Base-by-base conservation (phyloP, 2,888 invertebrate species). In the Phengaris alcon region DNA sequence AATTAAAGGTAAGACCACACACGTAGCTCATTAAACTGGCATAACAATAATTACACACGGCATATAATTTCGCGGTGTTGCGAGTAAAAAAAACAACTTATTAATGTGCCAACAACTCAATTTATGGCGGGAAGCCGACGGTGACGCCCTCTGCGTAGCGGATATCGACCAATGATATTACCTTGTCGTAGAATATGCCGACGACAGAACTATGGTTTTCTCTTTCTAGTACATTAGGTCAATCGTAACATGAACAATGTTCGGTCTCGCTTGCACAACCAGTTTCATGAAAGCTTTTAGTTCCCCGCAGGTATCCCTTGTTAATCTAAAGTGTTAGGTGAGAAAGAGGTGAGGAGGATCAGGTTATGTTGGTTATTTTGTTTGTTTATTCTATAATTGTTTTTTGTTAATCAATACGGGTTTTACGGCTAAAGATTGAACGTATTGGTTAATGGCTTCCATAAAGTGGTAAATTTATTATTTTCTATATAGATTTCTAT, bases 41-140 rank as follows among this genome's bases (percentile, higher is more conserved):
- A 88, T 88, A 92, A 90, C 86, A 85, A 84, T 88, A 88, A 90
- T 91, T 90, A 90, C 90, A 86, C 85, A 84, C 85, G 86, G 86
- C 86, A 88, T 91, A 92, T 92, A 90, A 92, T 93, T 92, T 92
- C 89, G 92, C 91, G 90, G 88, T 87, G 85, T 83, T 81, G 84
- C 84, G 80, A 81, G 81, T 79, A 81, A 84, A 91, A 84, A 90
- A 90, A 89, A 84, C 91, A 91, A 91, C 90, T 91, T 93, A 93
- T 91, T 90, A 91, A 90, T 88, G 92, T 93, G 93, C 93, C 93
- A 93, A 93, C 93, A 93, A 90, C 93, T 93, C 93, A 93, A 93
- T 93, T 93, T 93, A 93, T 93, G 90, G 93, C 91, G 91, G 88
- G 88, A 91, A 91, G 82, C 78, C 83, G 84, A 81, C 78, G 88